Base-by-base conservation (phyloP, 1,140 invertebrate genomes). In the honey bee (Apis mellifera) region DNA sequence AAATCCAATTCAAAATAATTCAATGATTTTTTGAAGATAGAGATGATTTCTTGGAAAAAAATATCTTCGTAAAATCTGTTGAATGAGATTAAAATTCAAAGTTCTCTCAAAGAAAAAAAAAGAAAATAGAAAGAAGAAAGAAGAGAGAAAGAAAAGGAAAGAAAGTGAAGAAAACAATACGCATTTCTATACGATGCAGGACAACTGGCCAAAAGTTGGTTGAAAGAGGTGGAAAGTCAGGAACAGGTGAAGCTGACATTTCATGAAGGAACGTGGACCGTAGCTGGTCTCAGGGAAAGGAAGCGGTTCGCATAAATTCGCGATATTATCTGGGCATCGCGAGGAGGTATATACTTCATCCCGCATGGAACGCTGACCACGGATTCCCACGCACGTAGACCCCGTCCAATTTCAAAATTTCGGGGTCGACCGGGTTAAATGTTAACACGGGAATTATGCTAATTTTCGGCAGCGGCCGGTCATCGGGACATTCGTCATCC, bases 361-460 rank as follows among this genome's bases (percentile, higher is more conserved):
- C 65, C 72, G 71, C 55, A 62, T 19, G 60, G 70, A 87, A 75
- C 62, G 71, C 23, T 52, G 77, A 11, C 13, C 48, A 65, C 62
- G 62, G 75, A 87, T 84, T 90, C 84, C 81, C 83, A 86, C 84
- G 82, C 81, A 72, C 48, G 75, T 66, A n/a, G 11, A 32, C 78
- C 78, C 80, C 85, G 85, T 85, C 84, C 85, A 89, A 88, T 92
- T 90, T 88, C 76, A 83, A 83, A 85, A 85, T 78, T 87, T 83
- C 82, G 82, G 85, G 73, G 82, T 81, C 79, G 78, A 66, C 62
- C 90, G 84, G 90, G 92, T 91, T 90, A 92, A 92, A 92, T 92
- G 91, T 92, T 92, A 92, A 92, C 92, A 92, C 84, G 90, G 89
- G 89, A 93, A 92, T 93, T 93, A 93, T 93, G 92, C 86, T 92